phyloP scores from a whole-genome alignment of 1,140 invertebrate species.

The Drosophila takahashii region DNA sequence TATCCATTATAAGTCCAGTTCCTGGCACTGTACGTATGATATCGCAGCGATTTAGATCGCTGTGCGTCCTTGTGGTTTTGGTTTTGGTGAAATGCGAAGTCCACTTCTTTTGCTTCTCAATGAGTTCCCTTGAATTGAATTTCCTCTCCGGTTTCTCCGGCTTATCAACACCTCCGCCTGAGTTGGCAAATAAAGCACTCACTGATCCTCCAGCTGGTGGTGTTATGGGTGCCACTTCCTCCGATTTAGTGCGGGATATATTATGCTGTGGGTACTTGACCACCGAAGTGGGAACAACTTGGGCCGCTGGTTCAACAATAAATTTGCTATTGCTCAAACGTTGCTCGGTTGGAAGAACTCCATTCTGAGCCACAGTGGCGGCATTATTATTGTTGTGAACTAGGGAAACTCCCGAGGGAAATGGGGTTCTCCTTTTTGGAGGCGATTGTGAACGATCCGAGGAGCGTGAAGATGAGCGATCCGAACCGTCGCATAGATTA shows the following conservation, averaged over 20 bases:
- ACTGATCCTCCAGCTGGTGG: conserved; percentile 52
- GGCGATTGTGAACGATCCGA: conserved; percentile 83
- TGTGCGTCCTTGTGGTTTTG: conserved; percentile 87
- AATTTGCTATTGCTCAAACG: conserved; percentile 70
- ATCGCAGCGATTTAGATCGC: conserved; percentile 87
- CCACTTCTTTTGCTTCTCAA: conserved; percentile 96
- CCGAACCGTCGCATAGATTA: conserved; percentile 76
- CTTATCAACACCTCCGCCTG: conserved; percentile 80
- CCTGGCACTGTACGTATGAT: conserved; percentile 83
- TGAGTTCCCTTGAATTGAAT: conserved; percentile 93
- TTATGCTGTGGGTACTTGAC: conserved; percentile 71
- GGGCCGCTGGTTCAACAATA: conserved; percentile 62
- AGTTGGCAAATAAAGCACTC: conserved; percentile 58
- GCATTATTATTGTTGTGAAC: conserved; percentile 68
- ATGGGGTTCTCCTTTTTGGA: conserved; percentile 77
- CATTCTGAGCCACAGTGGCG: conserved; percentile 16
- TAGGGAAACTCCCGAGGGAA: conserved; percentile 73
- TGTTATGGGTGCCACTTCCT: conserved; percentile 74
- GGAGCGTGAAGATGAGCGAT: conserved; percentile 78
- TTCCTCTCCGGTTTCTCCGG: conserved; percentile 93
- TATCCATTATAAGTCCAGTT: conserved; percentile 74
- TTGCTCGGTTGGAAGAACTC: conserved; percentile 33
- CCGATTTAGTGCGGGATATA: conserved; percentile 80
- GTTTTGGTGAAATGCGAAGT: conserved; percentile 94
- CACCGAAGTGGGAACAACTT: conserved; percentile 7